Conservation (phyloP, 2,797 vertebrate genomes). For the Enteromius viviparus region DNA sequence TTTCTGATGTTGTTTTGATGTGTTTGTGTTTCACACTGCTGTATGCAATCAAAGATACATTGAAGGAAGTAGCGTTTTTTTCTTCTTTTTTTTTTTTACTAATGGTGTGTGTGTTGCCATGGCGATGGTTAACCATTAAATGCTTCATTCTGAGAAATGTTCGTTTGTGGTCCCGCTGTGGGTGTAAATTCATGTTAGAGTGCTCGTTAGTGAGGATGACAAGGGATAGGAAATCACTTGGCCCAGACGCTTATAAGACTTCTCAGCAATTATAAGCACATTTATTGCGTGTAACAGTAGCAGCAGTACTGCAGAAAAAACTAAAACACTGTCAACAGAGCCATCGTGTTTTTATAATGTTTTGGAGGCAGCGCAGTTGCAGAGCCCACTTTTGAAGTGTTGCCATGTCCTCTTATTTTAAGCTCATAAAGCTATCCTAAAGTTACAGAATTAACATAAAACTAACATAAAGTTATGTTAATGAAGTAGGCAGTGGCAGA, state of each 20-base stretch:
- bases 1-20: not conserved
- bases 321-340: not conserved
- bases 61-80: not conserved
- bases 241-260: not conserved
- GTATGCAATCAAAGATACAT: conserved; percentile 25
- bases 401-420: not conserved
- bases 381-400: not conserved
- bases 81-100: not conserved
- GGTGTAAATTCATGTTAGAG: conserved; percentile 22
- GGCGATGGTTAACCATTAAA: conserved; percentile 20
- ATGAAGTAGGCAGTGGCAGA: not conserved
- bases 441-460: not conserved
- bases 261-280: not conserved
- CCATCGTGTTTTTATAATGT: not conserved
- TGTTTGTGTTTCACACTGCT: conserved; percentile 36
- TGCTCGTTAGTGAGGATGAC: conserved; percentile 22
- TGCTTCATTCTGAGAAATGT: conserved; percentile 20
- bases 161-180: not conserved
- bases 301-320: not conserved
- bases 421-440: not conserved
- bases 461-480: not conserved
- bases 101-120: conserved; percentile 40
- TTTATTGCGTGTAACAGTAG: conserved; percentile 6
- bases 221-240: conserved; percentile 19
- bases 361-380: not conserved